Percentiles rank a stretch among this genome's conserved stretches.
Conservation (phyloP, 2,113 vertebrate genomes). For the Syrrhaptes paradoxus region DNA sequence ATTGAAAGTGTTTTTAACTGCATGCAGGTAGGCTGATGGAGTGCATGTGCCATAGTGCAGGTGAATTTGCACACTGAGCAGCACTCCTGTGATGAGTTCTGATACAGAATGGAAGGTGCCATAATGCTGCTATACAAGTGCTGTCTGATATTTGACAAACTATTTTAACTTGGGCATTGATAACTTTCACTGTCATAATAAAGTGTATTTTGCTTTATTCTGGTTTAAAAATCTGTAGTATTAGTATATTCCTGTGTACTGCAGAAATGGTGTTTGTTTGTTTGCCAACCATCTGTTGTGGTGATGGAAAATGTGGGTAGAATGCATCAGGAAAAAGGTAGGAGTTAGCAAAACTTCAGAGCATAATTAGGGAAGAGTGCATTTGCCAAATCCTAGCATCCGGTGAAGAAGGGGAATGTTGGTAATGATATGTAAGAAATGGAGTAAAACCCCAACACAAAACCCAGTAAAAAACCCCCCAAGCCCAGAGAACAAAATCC, state of each 20-base stretch:
- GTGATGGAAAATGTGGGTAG: background rate
- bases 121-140: background rate
- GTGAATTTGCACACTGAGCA: background rate
- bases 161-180: background rate
- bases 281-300: background rate
- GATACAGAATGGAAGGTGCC: background rate
- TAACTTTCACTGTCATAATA: background rate
- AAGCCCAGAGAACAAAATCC: background rate
- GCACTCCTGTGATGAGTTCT: background rate
- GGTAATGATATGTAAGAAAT: background rate
- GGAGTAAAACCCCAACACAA: background rate
- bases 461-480: fast-evolving
- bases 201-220: background rate
- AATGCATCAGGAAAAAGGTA: background rate
- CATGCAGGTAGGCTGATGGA: background rate
- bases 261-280: background rate
- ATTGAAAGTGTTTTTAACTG: background rate
- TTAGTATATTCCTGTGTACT: background rate
- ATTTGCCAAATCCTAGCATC: background rate
- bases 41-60: background rate
- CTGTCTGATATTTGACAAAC: background rate
- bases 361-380: background rate
- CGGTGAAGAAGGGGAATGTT: background rate
- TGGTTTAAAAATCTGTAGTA: background rate
- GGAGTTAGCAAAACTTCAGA: background rate